Conservation (phyloP, 2,888 invertebrate genomes). For the Polydrusus tereticollis region DNA sequence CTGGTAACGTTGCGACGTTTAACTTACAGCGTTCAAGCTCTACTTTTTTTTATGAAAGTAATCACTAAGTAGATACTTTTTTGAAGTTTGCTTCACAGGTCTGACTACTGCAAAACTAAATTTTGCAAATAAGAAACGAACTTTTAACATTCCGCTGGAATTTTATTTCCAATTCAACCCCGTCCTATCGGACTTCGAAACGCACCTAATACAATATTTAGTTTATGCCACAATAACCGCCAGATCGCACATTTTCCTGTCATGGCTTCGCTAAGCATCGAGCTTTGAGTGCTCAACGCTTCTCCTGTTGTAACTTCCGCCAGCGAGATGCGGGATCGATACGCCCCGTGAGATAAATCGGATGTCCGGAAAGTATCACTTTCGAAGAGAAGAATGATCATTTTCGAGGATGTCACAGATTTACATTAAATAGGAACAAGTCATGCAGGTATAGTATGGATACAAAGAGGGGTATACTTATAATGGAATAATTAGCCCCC, state of each 20-base stretch:
- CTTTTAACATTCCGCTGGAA: no score
- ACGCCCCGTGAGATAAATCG: constrained; percentile 22
- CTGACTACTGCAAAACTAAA: no score
- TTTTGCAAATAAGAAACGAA: no score
- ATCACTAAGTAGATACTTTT: no score
- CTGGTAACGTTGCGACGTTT: no score
- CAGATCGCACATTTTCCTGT: neutral
- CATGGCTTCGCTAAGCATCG: neutral
- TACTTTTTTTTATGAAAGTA: no score
- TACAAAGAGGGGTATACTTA: no score
- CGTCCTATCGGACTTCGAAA: neutral
- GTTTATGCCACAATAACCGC: constrained; percentile 7
- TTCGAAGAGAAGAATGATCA: neutral
- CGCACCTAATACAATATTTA: neutral
- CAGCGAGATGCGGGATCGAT: constrained; percentile 6
- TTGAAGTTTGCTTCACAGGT: no score
- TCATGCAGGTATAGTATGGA: no score
- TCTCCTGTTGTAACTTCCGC: constrained; percentile 17
- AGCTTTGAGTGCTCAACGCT: constrained; percentile 4
- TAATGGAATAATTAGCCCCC: no score
- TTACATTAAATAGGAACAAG: no score
- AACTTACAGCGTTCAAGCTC: no score
- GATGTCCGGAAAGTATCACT: constrained; percentile 13
- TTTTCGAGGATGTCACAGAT: neutral
- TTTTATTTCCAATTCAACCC: neutral